Base-by-base conservation (phyloP, 2,888 invertebrate species). In the Epistrophe grossulariae region DNA sequence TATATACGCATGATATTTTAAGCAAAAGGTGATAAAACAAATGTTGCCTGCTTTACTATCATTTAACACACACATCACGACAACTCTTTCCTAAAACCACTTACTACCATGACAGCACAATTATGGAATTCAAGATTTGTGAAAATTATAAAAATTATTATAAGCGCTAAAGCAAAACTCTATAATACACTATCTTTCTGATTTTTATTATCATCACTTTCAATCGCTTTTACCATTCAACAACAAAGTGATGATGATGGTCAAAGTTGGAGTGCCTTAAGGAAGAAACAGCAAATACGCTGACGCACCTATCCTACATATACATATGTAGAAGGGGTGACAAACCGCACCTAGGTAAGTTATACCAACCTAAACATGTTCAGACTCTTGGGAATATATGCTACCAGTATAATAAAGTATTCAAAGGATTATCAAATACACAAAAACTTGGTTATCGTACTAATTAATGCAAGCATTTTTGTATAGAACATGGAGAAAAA, bases 401-500 rank as follows among this genome's bases (percentile, higher is more conserved):
- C 35, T 35, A 55, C 43, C 40, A 35, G 35, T 60, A 85, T 78
- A 81, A 73, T 81, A 62, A 79, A 85, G 70, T 81, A 85, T 85
- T 74, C 79, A 87, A 83, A 83, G 87, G 87, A 87, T 87, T 83
- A 87, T 83, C 82, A 83, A 79, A 87, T 76, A 87, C 52, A 83
- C 76, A 83, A 76, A 79, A 79, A 71, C 55, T 79, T 72, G 79
- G 71, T 72, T 87, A 83, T 79, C 72, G 74, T 24, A 74, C 79
- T 87, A 87, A 87, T 87, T 82, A 87, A 87, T 87, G 79, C 87
- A 83, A 74, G 87, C 74, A 87, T 87, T 79, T 85, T 60, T 84
- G 79, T 85, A 73, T 73, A 64, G 50, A 40, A 70, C 38, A 55
- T 28, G 55, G 38, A 59, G 70, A 73, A 68, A 76, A 73, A 74